Evolutionary conservation across 1,140 invertebrate species (phyloP).

Genomic region (Drosophila pachea): DNA sequence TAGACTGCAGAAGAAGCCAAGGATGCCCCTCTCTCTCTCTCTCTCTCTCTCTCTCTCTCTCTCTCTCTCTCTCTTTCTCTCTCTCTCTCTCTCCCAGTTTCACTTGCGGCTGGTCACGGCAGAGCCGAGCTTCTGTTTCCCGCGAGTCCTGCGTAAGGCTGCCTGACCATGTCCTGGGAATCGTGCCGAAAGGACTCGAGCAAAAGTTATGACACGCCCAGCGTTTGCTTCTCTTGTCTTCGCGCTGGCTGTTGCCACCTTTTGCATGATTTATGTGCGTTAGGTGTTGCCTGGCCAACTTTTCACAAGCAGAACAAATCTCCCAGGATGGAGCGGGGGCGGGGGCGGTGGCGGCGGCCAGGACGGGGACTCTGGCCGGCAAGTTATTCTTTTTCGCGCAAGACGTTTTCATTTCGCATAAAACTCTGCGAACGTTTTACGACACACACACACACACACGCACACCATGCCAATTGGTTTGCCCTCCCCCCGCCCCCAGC

Average conservation of each 20-base stretch:
- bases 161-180: slow-evolving; percentile 40
- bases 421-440: slow-evolving; percentile 55
- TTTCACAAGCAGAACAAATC: slow-evolving; percentile 2
- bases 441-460: slow-evolving; percentile 30
- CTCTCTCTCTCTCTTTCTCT: too few species aligned
- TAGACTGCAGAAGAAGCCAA: neutral
- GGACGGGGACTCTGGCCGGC: neutral
- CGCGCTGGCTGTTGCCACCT: slow-evolving; percentile 56
- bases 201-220: slow-evolving; percentile 71
- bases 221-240: slow-evolving; percentile 11
- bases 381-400: slow-evolving; percentile 44
- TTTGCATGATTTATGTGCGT: slow-evolving; percentile 70
- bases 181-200: slow-evolving; percentile 10
- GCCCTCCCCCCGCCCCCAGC: neutral
- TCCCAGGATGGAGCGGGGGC: neutral
- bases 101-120: too few species aligned
- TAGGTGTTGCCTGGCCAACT: slow-evolving; percentile 59
- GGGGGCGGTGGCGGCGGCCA: too few species aligned
- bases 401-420: slow-evolving; percentile 66
- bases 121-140: slow-evolving; percentile 35
- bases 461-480: slow-evolving; percentile 32
- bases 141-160: slow-evolving; percentile 40
- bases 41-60: too few species aligned
- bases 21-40: too few species aligned
- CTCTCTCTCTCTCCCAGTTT: too few species aligned